phyloP scores from a whole-genome alignment of 2,888 invertebrate genomes.

The Andrena flavipes region DNA sequence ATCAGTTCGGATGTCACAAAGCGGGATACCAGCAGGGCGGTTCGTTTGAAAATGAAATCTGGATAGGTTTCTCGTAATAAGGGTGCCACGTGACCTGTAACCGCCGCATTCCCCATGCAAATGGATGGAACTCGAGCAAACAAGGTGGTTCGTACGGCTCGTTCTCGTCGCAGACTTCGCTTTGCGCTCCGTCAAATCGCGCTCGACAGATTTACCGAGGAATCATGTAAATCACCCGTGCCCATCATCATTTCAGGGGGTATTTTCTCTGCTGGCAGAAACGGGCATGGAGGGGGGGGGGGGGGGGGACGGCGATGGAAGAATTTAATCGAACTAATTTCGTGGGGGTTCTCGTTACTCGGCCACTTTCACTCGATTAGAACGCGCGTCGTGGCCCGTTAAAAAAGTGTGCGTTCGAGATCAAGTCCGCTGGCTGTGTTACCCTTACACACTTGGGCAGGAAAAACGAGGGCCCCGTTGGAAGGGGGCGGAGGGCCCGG shows the following conservation, averaged over 20 bases:
- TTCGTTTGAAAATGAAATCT: background rate
- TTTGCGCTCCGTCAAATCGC: conserved; percentile 36
- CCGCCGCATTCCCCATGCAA: background rate
- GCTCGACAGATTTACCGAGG: conserved; percentile 49
- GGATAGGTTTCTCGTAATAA: background rate
- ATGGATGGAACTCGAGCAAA: conserved; percentile 7
- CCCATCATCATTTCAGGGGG: conserved; percentile 45
- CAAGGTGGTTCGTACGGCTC: conserved; percentile 39
- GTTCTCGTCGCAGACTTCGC: background rate
- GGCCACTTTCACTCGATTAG: conserved; percentile 69
- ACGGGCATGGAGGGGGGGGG: background rate
- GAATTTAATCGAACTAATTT: conserved; percentile 62
- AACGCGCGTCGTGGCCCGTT: conserved; percentile 27
- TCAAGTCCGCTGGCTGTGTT: background rate
- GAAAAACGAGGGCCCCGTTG: conserved; percentile 46
- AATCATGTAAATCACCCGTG: conserved; percentile 60
- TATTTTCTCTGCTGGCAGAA: conserved; percentile 28
- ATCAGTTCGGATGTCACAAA: too few species aligned
- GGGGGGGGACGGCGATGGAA: background rate
- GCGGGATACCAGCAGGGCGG: background rate
- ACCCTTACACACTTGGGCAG: conserved; percentile 29
- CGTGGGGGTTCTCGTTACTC: conserved; percentile 56
- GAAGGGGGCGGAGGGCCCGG: conserved; percentile 1
- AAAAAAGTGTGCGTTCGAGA: conserved; percentile 6
- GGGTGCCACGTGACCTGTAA: background rate